Evolutionary conservation across 2,888 invertebrate genomes (phyloP), one percentile per base, ranked within the genome.

Genomic region (Neoascia interrupta): DNA sequence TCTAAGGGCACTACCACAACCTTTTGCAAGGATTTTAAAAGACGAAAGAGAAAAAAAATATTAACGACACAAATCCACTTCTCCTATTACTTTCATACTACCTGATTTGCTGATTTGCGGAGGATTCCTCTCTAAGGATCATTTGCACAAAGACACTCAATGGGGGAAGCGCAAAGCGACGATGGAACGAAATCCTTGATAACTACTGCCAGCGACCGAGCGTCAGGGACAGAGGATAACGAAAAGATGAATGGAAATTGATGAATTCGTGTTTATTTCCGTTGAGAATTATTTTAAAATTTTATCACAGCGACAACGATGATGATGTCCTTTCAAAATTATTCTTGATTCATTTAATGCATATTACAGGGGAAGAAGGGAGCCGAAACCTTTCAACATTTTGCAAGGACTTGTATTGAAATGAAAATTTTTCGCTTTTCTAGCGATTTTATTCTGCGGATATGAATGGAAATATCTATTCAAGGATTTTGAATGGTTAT

Each of bases 251-350:
- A 83, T 83, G 81, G 83, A 82, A 83, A 83, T 83, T 83, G 83
- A 83, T 83, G 83, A 83, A 82, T 82, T 72, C 82, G 82, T 81
- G 79, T 82, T 82, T 82, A 83, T 83, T 82, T 83, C 82, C 82
- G 72, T 66, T 81, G 82, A 82, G 82, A 80, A 63, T 81, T 66
- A 75, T 81, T 82, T 81, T 81, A 76, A 81, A 82, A 81, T 82
- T 82, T 61, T 63, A 58, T 66, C 64, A 21, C 41, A 56, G 49
- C 73, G 66, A 61, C 54, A 23, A 60, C 26, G 75, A 75, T 81
- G 58, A 76, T 66, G 60, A 81, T 81, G 80, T 74, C 74, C 74
- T 74, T 80, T 74, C 80, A 80, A 80, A 80, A 80, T 80, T 80
- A 80, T 80, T 80, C 63, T 66, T 80, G 74, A 80, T 80, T 80